phyloP scores from a whole-genome alignment of 1,140 invertebrate genomes.

The Drosophila rhopaloa region DNA sequence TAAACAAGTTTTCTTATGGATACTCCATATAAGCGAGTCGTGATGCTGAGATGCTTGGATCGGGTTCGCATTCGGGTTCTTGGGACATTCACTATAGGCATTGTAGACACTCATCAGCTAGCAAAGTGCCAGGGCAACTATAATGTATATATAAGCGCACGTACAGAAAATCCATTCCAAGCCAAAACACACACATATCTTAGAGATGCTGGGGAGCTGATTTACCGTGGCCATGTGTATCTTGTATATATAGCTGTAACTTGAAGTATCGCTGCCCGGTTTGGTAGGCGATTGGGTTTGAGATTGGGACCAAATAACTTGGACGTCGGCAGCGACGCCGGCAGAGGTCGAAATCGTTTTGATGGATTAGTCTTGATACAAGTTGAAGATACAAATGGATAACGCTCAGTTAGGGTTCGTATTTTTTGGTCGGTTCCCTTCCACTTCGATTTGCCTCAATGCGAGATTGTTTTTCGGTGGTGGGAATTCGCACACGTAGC shows the following conservation, averaged over 20 bases:
- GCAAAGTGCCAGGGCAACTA: constrained; percentile 57
- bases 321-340: constrained; percentile 29
- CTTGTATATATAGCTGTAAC: constrained; percentile 47
- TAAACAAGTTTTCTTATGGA: constrained; percentile 66
- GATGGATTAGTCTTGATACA: constrained; percentile 79
- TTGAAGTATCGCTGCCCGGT: constrained; percentile 68
- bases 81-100: constrained; percentile 53
- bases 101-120: constrained; percentile 49
- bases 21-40: constrained; percentile 44
- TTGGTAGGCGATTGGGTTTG: constrained; percentile 41
- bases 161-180: constrained; percentile 45
- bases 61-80: constrained; percentile 50
- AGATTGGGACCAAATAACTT: constrained; percentile 44
- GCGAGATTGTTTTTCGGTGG: constrained; percentile 52
- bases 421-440: constrained; percentile 40
- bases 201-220: constrained; percentile 70
- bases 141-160: constrained; percentile 24
- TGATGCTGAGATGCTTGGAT: constrained; percentile 22
- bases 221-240: constrained; percentile 59
- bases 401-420: constrained; percentile 55
- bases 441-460: constrained; percentile 21
- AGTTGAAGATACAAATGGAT: constrained; percentile 62
- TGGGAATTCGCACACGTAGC: constrained; percentile 54
- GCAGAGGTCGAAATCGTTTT: constrained; percentile 62
- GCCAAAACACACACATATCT: constrained; percentile 52